These are phyloP conservation scores for Limnodromus scolopaceus DNA, from an alignment of 2,797 vertebrate species.

Conservation along the genomic window DNA sequence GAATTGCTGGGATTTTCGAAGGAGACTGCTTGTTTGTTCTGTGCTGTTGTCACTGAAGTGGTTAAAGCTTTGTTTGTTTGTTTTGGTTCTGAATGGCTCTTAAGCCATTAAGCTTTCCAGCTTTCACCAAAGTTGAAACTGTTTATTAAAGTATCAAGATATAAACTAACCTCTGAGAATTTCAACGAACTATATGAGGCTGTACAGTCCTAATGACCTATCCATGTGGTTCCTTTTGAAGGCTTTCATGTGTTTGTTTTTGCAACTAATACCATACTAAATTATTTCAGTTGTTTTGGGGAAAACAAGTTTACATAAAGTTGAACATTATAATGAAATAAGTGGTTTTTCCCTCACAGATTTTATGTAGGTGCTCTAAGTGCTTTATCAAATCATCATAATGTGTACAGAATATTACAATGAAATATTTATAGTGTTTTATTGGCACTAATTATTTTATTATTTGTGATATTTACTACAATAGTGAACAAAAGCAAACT, in stretches of 20 bases:
- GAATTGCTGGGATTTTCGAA: conserved; percentile 81
- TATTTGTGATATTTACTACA: neutral
- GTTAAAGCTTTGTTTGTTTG: conserved; percentile 88
- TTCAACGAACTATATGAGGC: conserved; percentile 21
- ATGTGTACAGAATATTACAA: neutral
- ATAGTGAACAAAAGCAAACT: neutral
- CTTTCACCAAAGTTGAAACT: conserved; percentile 79
- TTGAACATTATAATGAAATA: neutral
- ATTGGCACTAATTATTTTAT: neutral
- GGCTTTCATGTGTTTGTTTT: conserved; percentile 40
- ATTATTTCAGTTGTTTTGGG: conserved; percentile 16
- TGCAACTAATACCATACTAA: neutral
- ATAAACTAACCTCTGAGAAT: conserved; percentile 72
- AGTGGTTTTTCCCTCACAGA: neutral
- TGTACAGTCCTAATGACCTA: neutral
- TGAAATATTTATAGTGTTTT: neutral
- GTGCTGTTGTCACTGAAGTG: conserved; percentile 82
- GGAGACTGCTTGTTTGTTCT: conserved; percentile 80
- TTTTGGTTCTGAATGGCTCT: conserved; percentile 85
- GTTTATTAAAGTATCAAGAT: conserved; percentile 78
- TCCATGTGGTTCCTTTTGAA: neutral
- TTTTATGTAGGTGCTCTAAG: neutral
- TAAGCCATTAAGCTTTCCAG: conserved; percentile 85
- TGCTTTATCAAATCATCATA: neutral
- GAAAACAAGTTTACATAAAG: neutral